A percentile compares a stretch with the other conserved stretches of the same genome.
Evolutionary conservation across 2,888 invertebrate species (phyloP).

Genomic region (Drosophila anomalipes): DNA sequence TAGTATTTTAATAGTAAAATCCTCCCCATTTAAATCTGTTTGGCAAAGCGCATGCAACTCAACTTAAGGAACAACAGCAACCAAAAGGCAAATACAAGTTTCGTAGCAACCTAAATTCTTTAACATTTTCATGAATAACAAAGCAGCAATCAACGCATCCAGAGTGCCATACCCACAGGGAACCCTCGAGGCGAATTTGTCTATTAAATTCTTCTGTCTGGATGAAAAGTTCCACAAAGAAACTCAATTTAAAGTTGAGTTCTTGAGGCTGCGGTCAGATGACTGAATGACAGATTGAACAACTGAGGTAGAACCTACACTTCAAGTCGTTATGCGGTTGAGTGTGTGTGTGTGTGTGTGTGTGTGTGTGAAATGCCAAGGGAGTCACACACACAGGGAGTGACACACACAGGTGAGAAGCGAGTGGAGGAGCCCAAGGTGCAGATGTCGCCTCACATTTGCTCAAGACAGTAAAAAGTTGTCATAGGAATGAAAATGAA

Average conservation of each 20-base stretch:
- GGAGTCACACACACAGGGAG: conserved; percentile 17
- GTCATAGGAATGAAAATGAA: conserved; percentile 28
- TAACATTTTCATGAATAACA: conserved; percentile 73
- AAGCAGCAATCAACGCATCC: conserved; percentile 67
- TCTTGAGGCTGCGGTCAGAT: conserved; percentile 35
- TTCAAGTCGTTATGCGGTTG: conserved; percentile 8
- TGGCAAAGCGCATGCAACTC: conserved; percentile 11
- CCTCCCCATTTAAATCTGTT: not conserved
- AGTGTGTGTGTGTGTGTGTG: too few species aligned
- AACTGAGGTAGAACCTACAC: conserved; percentile 26
- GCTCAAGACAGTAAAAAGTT: conserved; percentile 27
- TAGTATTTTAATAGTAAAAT: not conserved
- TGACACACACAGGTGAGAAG: conserved; percentile 38
- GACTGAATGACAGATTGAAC: conserved; percentile 60
- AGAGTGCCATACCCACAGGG: conserved; percentile 11
- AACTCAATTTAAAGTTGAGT: conserved; percentile 70
- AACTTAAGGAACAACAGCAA: not conserved
- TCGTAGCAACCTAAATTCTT: conserved; percentile 59
- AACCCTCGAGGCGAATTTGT: conserved; percentile 27
- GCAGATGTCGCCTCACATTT: conserved; percentile 21
- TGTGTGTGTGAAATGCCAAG: conserved; percentile 13
- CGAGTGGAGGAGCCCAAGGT: conserved; percentile 7
- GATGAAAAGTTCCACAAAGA: conserved; percentile 55
- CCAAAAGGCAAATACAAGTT: conserved; percentile 14
- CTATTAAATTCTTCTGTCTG: conserved; percentile 41